Percentiles rank a stretch among this genome's conserved stretches.
Conservation (phyloP, 1,140 invertebrate genomes). For the Eurosta solidaginis region DNA sequence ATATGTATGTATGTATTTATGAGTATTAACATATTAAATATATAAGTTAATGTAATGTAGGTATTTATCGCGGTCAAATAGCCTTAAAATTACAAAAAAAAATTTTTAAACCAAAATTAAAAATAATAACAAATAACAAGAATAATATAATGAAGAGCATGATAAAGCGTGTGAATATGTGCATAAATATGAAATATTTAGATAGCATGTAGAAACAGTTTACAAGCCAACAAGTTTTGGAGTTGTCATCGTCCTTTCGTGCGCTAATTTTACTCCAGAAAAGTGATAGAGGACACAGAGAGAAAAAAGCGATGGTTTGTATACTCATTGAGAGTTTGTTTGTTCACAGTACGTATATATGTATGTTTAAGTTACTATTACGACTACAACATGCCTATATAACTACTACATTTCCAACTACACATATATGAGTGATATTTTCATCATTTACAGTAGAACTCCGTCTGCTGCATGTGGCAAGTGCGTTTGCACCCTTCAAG, state of each 20-base stretch:
- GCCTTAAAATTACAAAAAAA: constrained; percentile 36
- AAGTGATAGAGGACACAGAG: too few species aligned
- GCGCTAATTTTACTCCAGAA: too few species aligned
- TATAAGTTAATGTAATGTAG: constrained; percentile 29
- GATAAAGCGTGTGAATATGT: constrained; percentile 24
- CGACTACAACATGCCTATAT: not conserved
- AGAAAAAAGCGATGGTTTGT: too few species aligned
- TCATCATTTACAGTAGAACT: not conserved
- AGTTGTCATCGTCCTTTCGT: too few species aligned
- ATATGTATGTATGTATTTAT: constrained; percentile 26
- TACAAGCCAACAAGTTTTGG: constrained; percentile 10
- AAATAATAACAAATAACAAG: constrained; percentile 13
- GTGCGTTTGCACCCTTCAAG: not conserved
- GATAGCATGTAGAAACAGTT: not conserved
- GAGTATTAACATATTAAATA: constrained; percentile 27
- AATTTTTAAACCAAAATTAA: too few species aligned
- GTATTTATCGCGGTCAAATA: constrained; percentile 40
- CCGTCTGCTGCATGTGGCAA: not conserved
- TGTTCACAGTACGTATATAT: not conserved
- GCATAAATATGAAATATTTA: constrained; percentile 2
- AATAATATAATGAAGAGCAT: not conserved
- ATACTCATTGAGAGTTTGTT: too few species aligned
- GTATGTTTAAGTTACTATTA: not conserved
- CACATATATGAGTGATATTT: too few species aligned
- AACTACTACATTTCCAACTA: not conserved